phyloP scores from a whole-genome alignment of 2,888 invertebrate genomes.

The Osmoderma eremita region DNA sequence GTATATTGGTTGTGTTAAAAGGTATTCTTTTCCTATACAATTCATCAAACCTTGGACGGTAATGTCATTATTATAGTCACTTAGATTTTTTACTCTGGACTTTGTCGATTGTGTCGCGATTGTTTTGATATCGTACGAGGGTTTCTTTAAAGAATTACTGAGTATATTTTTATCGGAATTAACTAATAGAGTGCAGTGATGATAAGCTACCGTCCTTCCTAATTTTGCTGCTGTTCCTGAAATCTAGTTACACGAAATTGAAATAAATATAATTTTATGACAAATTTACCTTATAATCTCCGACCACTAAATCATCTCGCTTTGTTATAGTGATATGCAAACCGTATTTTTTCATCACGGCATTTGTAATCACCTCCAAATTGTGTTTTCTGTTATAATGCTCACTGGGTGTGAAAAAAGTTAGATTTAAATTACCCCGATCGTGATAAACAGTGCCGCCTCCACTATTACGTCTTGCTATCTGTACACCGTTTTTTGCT shows the following conservation, averaged over 20 bases:
- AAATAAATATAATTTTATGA: not conserved
- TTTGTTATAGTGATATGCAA: constrained; percentile 80
- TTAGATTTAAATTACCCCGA: constrained; percentile 89
- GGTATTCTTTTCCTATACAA: constrained; percentile 43
- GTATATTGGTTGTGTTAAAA: constrained; percentile 22
- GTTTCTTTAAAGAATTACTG: constrained; percentile 76
- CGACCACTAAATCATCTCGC: constrained; percentile 87
- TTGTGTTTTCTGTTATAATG: constrained; percentile 89
- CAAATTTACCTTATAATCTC: constrained; percentile 75
- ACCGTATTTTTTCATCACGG: constrained; percentile 84
- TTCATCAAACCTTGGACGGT: constrained; percentile 72
- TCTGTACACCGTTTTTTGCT: constrained; percentile 61
- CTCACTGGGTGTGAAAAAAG: constrained; percentile 87
- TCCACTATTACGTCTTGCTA: constrained; percentile 91
- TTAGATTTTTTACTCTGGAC: constrained; percentile 84
- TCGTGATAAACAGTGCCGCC: constrained; percentile 98
- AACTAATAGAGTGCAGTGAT: constrained; percentile 95
- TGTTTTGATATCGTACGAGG: constrained; percentile 79
- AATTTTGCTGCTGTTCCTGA: constrained; percentile 97
- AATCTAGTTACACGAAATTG: constrained; percentile 68
- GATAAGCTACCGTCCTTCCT: constrained; percentile 88
- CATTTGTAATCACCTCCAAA: constrained; percentile 84
- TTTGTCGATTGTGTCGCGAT: constrained; percentile 87
- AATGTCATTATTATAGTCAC: constrained; percentile 76
- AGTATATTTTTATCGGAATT: constrained; percentile 82